A percentile compares a stretch with the other conserved stretches of the same genome.
Conservation (phyloP, 2,113 vertebrate genomes). For the Hyperopisus bebe region DNA sequence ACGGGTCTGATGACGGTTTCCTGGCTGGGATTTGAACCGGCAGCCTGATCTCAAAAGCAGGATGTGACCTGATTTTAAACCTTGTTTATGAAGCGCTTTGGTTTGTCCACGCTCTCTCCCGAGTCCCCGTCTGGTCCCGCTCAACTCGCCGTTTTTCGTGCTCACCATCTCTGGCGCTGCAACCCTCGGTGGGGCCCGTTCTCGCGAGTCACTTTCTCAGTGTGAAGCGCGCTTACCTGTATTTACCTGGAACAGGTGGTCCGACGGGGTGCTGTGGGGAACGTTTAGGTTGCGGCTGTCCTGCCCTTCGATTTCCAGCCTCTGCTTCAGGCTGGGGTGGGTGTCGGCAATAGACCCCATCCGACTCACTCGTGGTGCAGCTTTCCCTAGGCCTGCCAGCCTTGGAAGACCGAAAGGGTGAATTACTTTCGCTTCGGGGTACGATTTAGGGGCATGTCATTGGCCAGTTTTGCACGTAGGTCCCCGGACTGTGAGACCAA, state of each 20-base stretch:
- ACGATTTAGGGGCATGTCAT: too few species aligned
- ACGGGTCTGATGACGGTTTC: neutral
- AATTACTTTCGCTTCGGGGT: neutral
- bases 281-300: neutral
- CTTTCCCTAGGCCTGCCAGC: too few species aligned
- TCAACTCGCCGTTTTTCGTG: neutral
- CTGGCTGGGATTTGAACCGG: neutral
- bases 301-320: neutral
- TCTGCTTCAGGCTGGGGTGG: neutral
- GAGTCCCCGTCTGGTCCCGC: neutral
- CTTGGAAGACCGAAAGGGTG: neutral
- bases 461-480: neutral
- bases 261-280: neutral
- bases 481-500: neutral
- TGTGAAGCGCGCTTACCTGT: neutral
- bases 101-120: neutral
- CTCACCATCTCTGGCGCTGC: neutral
- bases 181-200: neutral
- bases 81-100: neutral
- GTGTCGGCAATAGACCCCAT: neutral
- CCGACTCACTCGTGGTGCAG: neutral
- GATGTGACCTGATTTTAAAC: neutral
- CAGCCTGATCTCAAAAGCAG: neutral
- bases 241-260: neutral
- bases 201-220: neutral